These are phyloP conservation scores for Theretra japonica DNA, from an alignment of 2,888 invertebrate genomes.

Conservation along the genomic window DNA sequence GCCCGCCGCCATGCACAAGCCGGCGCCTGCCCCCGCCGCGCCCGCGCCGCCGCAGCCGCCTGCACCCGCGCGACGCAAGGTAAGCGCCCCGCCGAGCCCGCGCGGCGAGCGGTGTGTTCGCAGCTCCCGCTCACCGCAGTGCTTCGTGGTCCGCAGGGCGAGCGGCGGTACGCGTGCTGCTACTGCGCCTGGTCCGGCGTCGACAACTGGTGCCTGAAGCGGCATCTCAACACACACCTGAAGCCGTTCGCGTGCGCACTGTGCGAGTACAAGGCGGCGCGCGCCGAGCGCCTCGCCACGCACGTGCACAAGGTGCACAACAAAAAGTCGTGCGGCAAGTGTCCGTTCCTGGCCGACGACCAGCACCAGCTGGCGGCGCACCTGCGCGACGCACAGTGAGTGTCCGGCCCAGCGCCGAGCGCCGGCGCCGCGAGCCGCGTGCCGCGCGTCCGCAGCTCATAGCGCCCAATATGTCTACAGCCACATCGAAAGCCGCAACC, in stretches of 20 bases:
- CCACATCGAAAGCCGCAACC: slow-evolving; percentile 86
- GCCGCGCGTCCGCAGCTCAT: neutral
- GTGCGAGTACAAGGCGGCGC: slow-evolving; percentile 97
- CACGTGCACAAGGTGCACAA: slow-evolving; percentile 97
- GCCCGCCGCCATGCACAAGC: slow-evolving; percentile 43
- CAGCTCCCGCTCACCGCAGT: neutral
- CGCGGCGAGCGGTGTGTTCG: neutral
- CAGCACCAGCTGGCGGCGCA: slow-evolving; percentile 91
- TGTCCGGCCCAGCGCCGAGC: slow-evolving; percentile 48
- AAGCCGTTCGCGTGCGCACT: slow-evolving; percentile 96
- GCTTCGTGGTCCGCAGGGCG: slow-evolving; percentile 72
- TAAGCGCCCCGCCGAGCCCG: slow-evolving; percentile 39
- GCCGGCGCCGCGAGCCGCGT: neutral
- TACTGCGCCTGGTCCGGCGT: slow-evolving; percentile 97
- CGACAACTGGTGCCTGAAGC: slow-evolving; percentile 96
- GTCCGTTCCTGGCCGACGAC: slow-evolving; percentile 94
- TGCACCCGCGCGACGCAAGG: slow-evolving; percentile 48
- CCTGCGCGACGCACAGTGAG: slow-evolving; percentile 91
- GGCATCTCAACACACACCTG: slow-evolving; percentile 96
- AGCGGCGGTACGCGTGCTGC: slow-evolving; percentile 92
- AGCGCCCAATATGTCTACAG: slow-evolving; percentile 58
- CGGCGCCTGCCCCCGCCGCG: slow-evolving; percentile 44
- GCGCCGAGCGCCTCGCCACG: slow-evolving; percentile 94
- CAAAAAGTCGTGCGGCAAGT: slow-evolving; percentile 95
- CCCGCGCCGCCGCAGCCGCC: slow-evolving; percentile 43